Percentiles rank a stretch among this genome's conserved stretches.
Conservation (phyloP, 2,113 vertebrate genomes). For the Leucoraja erinaceus region DNA sequence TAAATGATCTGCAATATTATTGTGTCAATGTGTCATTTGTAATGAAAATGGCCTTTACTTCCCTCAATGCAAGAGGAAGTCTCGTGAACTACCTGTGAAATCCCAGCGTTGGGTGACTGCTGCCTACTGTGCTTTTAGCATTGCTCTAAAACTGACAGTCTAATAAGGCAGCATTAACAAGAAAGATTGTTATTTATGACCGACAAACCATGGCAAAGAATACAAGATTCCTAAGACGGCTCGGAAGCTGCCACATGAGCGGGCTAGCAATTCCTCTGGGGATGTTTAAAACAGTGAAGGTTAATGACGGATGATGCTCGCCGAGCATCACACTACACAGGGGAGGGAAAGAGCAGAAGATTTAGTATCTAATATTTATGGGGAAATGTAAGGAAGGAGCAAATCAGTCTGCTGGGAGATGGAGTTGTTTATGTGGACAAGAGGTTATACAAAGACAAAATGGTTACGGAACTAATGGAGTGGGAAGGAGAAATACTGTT, state of each 20-base stretch:
- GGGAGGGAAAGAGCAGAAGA: constrained; percentile 17
- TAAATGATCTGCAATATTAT: neutral
- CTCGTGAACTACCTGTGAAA: neutral
- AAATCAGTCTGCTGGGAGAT: constrained; percentile 36
- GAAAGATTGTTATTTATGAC: neutral
- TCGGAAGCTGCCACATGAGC: neutral
- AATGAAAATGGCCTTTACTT: neutral
- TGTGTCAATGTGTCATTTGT: neutral
- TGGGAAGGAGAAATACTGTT: neutral
- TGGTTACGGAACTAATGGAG: constrained; percentile 18
- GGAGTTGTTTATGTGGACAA: constrained; percentile 32
- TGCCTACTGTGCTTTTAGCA: neutral
- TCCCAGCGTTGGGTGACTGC: no score
- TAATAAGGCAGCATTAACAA: neutral
- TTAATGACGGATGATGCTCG: constrained; percentile 21
- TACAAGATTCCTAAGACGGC: neutral
- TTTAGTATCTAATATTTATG: constrained; percentile 34
- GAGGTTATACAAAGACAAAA: constrained; percentile 35
- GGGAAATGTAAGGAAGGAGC: constrained; percentile 21
- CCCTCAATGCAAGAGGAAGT: neutral
- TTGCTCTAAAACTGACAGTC: neutral
- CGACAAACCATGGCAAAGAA: neutral
- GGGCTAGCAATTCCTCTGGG: constrained; percentile 3
- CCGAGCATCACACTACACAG: neutral
- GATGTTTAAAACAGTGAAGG: constrained; percentile 23